phyloP scores from a whole-genome alignment of 2,797 vertebrate species.

The Vultur gryphus region DNA sequence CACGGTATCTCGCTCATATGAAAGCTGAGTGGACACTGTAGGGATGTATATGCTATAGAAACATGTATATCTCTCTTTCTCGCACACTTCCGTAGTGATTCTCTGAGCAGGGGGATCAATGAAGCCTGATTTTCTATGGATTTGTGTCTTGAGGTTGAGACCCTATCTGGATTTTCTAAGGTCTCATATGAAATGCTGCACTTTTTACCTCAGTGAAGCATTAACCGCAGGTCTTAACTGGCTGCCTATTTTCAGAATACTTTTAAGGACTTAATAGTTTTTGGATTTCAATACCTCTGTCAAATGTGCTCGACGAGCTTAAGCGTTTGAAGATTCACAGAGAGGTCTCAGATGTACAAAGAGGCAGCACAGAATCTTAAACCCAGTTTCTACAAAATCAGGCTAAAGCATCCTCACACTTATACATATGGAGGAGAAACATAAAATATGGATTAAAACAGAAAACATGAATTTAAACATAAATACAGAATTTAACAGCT shows the following conservation, averaged over 20 bases:
- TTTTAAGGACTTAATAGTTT: neutral
- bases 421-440: neutral
- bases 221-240: neutral
- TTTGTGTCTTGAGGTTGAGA: conserved; percentile 29
- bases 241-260: neutral
- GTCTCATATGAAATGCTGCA: neutral
- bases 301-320: neutral
- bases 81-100: neutral
- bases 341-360: neutral
- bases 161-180: neutral
- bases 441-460: neutral
- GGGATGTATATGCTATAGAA: neutral
- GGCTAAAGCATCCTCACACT: neutral
- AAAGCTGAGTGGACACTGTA: neutral
- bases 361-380: neutral
- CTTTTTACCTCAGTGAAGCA: conserved; percentile 11
- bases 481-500: neutral
- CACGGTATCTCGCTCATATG: neutral
- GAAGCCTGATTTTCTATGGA: conserved; percentile 6
- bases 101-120: conserved; percentile 1
- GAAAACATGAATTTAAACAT: neutral
- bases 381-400: neutral
- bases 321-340: neutral
- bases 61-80: neutral
- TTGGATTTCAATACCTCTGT: neutral